Evolutionary conservation across 2,113 vertebrate species (phyloP), one percentile per base, ranked within the genome.

Genomic region (Hirundichthys speculiger): DNA sequence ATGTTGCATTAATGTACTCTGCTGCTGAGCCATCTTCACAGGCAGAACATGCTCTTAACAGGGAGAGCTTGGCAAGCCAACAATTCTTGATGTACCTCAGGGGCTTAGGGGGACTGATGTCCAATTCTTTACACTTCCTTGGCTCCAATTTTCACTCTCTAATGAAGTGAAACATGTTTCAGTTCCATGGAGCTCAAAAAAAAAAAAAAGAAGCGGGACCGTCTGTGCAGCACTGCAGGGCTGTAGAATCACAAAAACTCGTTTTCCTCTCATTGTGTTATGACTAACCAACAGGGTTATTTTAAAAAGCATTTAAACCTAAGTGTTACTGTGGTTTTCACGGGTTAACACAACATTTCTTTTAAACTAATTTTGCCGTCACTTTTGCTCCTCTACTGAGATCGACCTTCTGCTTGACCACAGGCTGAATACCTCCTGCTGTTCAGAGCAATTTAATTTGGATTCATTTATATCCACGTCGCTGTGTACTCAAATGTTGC

Each of bases 111-210:
- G 74, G 72, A 68, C 73, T 65, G 75, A 81, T 76, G 85, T 89
- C 60, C 81, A 83, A 85, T 89, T 88, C 64, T 90, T 87, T 80
- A 86, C 75, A 87, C 79, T 78, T 84, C 68, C 76, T 55, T 85
- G 74, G 57, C 54, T 88, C 57, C 78, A 86, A 86, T 77, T 87
- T 90, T 84, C 67, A 22, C 80, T 80, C 79, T 82, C 75, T 88
- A 88, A 89, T 90, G 75, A 81, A 87, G 73, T 76, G 64, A 78
- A 87, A 84, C 75, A 82, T 85, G 82, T 83, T 84, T 65, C 57
- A 58, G 55, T 55, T 27, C 82, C 56, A 62, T 59, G 61, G 68
- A 66, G 58, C 57, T 58, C 3, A 34, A 62, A 53, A 2, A 79
- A 49, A 65, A 34, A 39, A 27, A 27, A 27, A 27, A 27, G 6